A percentile compares a stretch with the other conserved stretches of the same genome.
Conservation (phyloP, 2,113 vertebrate genomes). For the Tyrannus savana region DNA sequence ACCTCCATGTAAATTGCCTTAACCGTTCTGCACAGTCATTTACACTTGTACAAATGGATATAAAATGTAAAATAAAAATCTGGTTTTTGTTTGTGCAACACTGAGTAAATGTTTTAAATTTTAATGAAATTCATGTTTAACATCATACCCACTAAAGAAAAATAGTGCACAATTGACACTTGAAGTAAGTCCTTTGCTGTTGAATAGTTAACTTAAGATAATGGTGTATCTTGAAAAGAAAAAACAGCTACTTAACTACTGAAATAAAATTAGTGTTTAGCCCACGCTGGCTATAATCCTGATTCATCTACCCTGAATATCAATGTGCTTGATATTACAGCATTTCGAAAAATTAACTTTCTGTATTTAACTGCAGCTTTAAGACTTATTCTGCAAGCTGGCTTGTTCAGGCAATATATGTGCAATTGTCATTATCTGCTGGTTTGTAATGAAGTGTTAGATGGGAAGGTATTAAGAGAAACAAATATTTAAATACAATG, state of each 20-base stretch:
- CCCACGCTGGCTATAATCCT: neutral
- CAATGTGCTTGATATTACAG: neutral
- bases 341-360: neutral
- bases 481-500: neutral
- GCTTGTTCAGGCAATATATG: neutral
- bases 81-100: neutral
- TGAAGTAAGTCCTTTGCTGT: neutral
- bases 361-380: neutral
- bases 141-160: neutral
- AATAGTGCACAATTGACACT: neutral
- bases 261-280: neutral
- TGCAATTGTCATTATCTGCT: neutral
- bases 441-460: neutral
- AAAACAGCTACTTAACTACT: neutral
- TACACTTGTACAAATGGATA: neutral
- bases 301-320: neutral
- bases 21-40: neutral
- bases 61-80: neutral
- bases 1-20: neutral
- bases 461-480: neutral
- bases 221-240: neutral
- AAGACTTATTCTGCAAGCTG: neutral
- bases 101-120: neutral
- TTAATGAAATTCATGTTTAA: neutral
- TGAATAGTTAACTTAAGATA: neutral